Base-by-base conservation (phyloP, 1,140 invertebrate genomes). In the Sminthurinus signatus region DNA sequence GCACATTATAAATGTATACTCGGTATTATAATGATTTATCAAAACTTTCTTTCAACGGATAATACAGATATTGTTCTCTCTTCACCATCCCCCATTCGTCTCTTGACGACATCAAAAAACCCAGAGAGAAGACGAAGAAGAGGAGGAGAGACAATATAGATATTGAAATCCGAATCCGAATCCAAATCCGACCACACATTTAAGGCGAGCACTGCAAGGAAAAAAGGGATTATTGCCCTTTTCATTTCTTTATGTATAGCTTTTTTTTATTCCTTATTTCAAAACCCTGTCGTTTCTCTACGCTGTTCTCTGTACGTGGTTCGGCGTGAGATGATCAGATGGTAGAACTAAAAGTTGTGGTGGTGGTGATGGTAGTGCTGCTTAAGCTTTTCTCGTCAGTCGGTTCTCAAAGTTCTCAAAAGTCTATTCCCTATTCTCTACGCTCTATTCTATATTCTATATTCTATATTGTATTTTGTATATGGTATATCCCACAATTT, bases 11-110 rank as follows among this genome's bases (percentile, higher is more conserved):
- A n/a, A n/a, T n/a, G n/a, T n/a, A n/a, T n/a, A n/a, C n/a, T n/a
- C n/a, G 67, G 62, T 55, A 67, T 70, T 70, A 70, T 70, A 70
- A 70, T 70, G 69, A 70, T 70, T 70, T 70, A 70, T 70, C 69
- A 70, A 67, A 70, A 70, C 58, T 64, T 70, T 70, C 64, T 70
- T 66, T 67, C 64, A 62, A n/a, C n/a, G n/a, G n/a, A n/a, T n/a
- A n/a, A n/a, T n/a, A n/a, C n/a, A n/a, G n/a, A n/a, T n/a, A n/a
- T n/a, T n/a, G n/a, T n/a, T n/a, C n/a, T n/a, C n/a, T n/a, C n/a
- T n/a, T n/a, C n/a, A n/a, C n/a, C n/a, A n/a, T n/a, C n/a, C n/a
- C n/a, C n/a, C n/a, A n/a, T n/a, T n/a, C n/a, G n/a, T n/a, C n/a
- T n/a, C n/a, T n/a, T n/a, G n/a, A n/a, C n/a, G n/a, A n/a, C n/a